phyloP scores from a whole-genome alignment of 2,888 invertebrate species.

The Arge pagana region DNA sequence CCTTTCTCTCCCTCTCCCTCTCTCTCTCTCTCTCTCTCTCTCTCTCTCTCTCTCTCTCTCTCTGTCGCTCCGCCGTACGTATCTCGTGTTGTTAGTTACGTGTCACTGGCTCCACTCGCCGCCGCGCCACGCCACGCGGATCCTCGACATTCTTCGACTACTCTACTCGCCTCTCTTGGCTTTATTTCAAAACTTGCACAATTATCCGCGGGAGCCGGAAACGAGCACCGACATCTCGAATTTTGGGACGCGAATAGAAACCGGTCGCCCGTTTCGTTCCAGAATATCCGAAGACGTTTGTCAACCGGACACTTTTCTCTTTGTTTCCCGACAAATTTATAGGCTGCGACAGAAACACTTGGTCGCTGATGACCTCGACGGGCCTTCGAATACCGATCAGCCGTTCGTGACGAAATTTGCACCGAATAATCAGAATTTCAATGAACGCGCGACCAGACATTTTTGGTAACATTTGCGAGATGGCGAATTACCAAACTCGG shows the following conservation, averaged over 20 bases:
- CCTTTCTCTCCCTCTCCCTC: conserved; percentile 18
- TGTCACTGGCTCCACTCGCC: conserved; percentile 36
- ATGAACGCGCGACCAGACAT: too few species aligned
- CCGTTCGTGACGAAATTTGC: too few species aligned
- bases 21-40: not conserved
- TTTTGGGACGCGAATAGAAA: too few species aligned
- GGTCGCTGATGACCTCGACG: too few species aligned
- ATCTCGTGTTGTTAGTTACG: conserved; percentile 36
- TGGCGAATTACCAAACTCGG: too few species aligned
- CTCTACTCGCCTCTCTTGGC: not conserved
- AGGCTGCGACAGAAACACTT: too few species aligned
- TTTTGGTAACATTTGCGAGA: too few species aligned
- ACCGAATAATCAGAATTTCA: too few species aligned
- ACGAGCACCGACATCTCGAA: too few species aligned
- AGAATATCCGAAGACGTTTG: conserved; percentile 33
- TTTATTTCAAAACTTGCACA: not conserved
- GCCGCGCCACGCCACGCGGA: not conserved
- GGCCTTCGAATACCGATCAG: too few species aligned
- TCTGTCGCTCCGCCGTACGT: not conserved
- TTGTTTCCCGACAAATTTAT: not conserved
- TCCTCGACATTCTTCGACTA: conserved; percentile 11
- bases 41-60: conserved; percentile 1
- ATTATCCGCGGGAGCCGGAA: not conserved
- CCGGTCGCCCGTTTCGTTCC: conserved; percentile 30
- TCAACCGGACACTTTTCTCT: conserved; percentile 29